A percentile compares a stretch with the other conserved stretches of the same genome.
Evolutionary conservation across 2,113 vertebrate genomes (phyloP).

Genomic region (Thalassarche chlororhynchos): DNA sequence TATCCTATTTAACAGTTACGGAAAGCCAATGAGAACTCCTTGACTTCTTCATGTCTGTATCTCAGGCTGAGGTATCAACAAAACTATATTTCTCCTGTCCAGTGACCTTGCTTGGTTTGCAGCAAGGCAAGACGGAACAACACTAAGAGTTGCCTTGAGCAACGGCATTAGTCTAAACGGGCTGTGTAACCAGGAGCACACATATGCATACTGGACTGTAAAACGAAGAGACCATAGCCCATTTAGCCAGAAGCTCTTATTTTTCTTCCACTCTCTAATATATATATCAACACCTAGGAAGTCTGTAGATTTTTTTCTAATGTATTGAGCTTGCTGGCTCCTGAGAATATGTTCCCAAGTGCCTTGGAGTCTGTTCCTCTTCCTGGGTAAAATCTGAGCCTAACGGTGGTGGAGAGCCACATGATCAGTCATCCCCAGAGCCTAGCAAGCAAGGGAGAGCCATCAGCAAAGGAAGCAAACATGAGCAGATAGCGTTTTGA

Average conservation of each 20-base stretch:
- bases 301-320: not conserved
- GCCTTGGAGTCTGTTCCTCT: too few species aligned
- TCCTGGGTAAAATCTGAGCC: not conserved
- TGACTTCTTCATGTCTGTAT: not conserved
- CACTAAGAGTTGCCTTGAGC: not conserved
- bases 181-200: not conserved
- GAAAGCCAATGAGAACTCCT: not conserved
- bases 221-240: not conserved
- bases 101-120: not conserved
- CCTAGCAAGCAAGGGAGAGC: not conserved
- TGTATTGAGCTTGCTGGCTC: not conserved
- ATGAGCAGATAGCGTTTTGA: not conserved
- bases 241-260: not conserved
- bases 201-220: not conserved
- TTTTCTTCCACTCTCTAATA: not conserved
- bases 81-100: not conserved
- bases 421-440: not conserved
- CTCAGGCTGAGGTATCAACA: not conserved
- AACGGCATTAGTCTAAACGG: not conserved
- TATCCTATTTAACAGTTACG: not conserved
- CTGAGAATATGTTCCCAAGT: rapidly evolving
- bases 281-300: not conserved
- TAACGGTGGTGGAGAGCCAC: not conserved
- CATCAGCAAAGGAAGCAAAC: not conserved
- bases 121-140: not conserved